These are phyloP conservation scores for Liopterus haemorrhoidalis DNA, from an alignment of 2,888 invertebrate species.

Conservation along the genomic window DNA sequence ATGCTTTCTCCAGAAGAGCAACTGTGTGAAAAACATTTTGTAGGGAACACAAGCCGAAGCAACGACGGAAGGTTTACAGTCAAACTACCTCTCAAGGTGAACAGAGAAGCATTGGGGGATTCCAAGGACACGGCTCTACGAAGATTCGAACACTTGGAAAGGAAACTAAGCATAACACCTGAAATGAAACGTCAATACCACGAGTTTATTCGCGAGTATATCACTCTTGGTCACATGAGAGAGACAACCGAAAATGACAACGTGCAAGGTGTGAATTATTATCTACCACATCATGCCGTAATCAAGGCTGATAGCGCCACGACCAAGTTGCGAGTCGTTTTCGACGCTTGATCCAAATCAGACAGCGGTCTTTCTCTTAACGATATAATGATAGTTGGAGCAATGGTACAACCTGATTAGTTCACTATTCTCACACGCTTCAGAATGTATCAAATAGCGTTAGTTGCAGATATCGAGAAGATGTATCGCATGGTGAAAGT, in stretches of 20 bases:
- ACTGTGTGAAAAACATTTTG: slow-evolving; percentile 30
- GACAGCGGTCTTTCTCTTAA: slow-evolving; percentile 35
- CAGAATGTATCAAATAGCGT: slow-evolving; percentile 31
- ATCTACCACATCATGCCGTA: slow-evolving; percentile 39
- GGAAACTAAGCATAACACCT: slow-evolving; percentile 24
- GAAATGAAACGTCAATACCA: slow-evolving; percentile 23
- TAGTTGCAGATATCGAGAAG: slow-evolving; percentile 38
- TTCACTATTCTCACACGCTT: slow-evolving; percentile 33
- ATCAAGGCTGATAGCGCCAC: slow-evolving; percentile 34
- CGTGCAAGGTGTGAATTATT: slow-evolving; percentile 27
- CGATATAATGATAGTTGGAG: slow-evolving; percentile 34
- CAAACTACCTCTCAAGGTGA: slow-evolving; percentile 26
- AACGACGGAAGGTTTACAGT: slow-evolving; percentile 26
- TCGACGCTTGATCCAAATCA: slow-evolving; percentile 33
- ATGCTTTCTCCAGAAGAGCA: slow-evolving; percentile 25
- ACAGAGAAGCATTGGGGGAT: slow-evolving; percentile 21
- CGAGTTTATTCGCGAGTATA: slow-evolving; percentile 17
- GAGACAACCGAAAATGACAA: slow-evolving; percentile 2
- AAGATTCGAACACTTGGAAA: slow-evolving; percentile 26
- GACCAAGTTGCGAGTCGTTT: slow-evolving; percentile 35
- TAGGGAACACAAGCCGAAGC: background rate
- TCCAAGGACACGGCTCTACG: slow-evolving; percentile 26
- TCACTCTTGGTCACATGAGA: slow-evolving; percentile 19
- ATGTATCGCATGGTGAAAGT: slow-evolving; percentile 36
- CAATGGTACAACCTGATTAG: slow-evolving; percentile 35